Conservation (phyloP, 2,888 invertebrate genomes). For the Xestia ashworthii region DNA sequence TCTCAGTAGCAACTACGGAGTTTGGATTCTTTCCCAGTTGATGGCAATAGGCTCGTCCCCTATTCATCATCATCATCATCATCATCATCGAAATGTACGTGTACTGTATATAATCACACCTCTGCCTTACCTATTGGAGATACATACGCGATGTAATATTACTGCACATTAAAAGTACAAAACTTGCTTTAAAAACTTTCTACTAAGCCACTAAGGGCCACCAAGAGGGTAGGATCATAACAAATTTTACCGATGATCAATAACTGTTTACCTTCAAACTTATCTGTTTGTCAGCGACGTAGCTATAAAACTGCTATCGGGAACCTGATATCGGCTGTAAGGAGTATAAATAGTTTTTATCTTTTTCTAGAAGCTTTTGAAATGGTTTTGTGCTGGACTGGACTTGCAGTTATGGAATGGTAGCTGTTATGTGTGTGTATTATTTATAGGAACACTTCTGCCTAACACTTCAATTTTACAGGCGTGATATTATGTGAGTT, state of each 20-base stretch:
- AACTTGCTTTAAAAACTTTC: background rate
- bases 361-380: conserved; percentile 46
- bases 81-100: too few species aligned
- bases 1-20: too few species aligned
- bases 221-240: conserved; percentile 40
- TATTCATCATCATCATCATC: too few species aligned
- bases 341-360: conserved; percentile 62
- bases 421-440: background rate
- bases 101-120: too few species aligned
- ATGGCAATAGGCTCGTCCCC: too few species aligned
- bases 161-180: background rate
- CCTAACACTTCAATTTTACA: background rate
- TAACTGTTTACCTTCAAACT: conserved; percentile 49
- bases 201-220: background rate
- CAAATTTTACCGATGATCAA: conserved; percentile 59
- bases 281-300: conserved; percentile 55
- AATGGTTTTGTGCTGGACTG: conserved; percentile 29
- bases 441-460: background rate
- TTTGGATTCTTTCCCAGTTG: too few species aligned
- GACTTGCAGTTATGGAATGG: conserved; percentile 14
- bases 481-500: background rate
- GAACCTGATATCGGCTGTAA: conserved; percentile 45
- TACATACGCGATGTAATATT: background rate
- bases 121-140: too few species aligned
- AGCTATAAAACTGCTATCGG: conserved; percentile 58